These are phyloP conservation scores for Microhierax caerulescens DNA, from an alignment of 2,797 vertebrate genomes.

Conservation along the genomic window DNA sequence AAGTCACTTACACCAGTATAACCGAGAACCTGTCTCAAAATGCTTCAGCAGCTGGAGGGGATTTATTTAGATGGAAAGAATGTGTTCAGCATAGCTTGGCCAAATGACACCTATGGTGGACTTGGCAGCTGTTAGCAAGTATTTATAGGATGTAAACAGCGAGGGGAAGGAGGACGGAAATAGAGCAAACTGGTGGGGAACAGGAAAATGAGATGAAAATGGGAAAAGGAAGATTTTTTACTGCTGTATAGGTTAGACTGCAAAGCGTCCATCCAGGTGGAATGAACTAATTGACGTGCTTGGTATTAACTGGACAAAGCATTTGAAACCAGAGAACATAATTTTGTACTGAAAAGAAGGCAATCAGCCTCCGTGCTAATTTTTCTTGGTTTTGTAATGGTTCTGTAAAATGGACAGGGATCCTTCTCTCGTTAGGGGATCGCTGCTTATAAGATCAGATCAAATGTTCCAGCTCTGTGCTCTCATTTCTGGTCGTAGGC, in stretches of 20 bases:
- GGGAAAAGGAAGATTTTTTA: background rate
- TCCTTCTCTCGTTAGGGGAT: background rate
- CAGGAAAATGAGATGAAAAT: background rate
- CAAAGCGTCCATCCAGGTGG: background rate
- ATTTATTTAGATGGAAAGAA: conserved; percentile 61
- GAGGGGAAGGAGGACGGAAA: background rate
- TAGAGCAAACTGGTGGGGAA: background rate
- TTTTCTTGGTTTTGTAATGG: background rate
- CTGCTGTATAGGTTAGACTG: background rate
- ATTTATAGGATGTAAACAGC: conserved; percentile 65
- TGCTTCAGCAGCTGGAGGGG: conserved; percentile 50
- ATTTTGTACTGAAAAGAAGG: background rate
- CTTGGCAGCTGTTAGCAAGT: conserved; percentile 57
- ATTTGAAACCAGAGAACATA: background rate
- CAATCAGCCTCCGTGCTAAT: rapidly evolving
- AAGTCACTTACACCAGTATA: background rate
- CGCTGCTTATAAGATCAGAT: background rate
- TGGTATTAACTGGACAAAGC: background rate
- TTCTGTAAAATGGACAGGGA: background rate
- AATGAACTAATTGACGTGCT: background rate
- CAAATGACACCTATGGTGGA: conserved; percentile 29
- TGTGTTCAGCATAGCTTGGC: conserved; percentile 15
- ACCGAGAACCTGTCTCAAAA: background rate
- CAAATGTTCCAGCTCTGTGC: background rate
- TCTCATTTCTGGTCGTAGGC: background rate